Percentiles rank a stretch among this genome's conserved stretches.
Evolutionary conservation across 2,113 vertebrate genomes (phyloP).

Genomic region (Chrysochloris asiatica): DNA sequence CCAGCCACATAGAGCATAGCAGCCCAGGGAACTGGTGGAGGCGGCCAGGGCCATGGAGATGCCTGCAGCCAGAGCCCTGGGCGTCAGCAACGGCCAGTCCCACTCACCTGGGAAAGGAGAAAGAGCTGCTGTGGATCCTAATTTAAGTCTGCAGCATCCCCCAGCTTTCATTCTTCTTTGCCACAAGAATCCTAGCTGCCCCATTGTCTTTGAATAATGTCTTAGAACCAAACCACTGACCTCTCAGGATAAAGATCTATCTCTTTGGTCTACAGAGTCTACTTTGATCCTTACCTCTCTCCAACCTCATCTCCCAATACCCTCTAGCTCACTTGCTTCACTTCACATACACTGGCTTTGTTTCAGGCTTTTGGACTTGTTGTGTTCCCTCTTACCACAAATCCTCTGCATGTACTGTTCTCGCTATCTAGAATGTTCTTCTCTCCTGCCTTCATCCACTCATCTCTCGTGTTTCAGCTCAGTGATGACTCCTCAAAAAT

Average conservation of each 20-base stretch:
- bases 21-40: conserved; percentile 86
- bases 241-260: conserved; percentile 2
- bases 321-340: background rate
- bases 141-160: background rate
- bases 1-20: conserved; percentile 86
- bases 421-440: background rate
- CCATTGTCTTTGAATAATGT: background rate
- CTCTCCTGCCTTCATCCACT: conserved; percentile 21
- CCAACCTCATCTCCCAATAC: background rate
- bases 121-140: background rate
- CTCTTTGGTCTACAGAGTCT: background rate
- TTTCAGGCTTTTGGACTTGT: background rate
- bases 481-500: conserved; percentile 24
- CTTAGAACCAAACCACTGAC: conserved; percentile 30
- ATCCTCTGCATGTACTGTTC: background rate
- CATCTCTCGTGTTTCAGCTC: conserved; percentile 13
- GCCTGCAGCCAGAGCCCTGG: conserved; percentile 82
- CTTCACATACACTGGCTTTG: background rate
- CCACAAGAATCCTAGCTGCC: background rate
- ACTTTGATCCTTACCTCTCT: background rate
- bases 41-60: conserved; percentile 85
- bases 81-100: conserved; percentile 86
- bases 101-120: conserved; percentile 77
- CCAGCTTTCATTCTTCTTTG: background rate
- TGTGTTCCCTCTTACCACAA: background rate